These are phyloP conservation scores for Villa cingulata DNA, from an alignment of 2,888 invertebrate genomes.

Conservation along the genomic window DNA sequence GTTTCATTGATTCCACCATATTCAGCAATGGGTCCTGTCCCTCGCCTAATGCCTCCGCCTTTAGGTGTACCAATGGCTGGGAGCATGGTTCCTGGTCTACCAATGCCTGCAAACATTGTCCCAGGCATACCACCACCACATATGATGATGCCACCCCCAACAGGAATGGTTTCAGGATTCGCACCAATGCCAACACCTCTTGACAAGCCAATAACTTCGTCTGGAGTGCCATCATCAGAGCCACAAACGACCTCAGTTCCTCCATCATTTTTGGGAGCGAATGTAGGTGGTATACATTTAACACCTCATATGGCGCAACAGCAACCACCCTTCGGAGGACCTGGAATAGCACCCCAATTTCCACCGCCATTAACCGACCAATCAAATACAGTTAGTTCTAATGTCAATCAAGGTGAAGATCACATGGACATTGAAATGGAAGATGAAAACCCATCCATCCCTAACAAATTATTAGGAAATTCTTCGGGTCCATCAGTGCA, in stretches of 20 bases:
- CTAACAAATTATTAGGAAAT: conserved; percentile 10
- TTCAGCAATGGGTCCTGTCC: conserved; percentile 29
- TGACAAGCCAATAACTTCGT: conserved; percentile 23
- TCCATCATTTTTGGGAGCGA: conserved; percentile 24
- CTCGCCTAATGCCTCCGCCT: conserved; percentile 20
- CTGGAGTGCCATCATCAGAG: conserved; percentile 24
- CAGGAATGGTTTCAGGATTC: conserved; percentile 34
- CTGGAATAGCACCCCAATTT: conserved; percentile 18
- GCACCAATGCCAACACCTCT: conserved; percentile 27
- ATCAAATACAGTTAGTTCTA: conserved; percentile 10
- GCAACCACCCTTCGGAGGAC: conserved; percentile 5
- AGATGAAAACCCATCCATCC: conserved; percentile 33
- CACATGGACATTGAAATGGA: conserved; percentile 71
- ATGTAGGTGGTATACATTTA: conserved; percentile 20
- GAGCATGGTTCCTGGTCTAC: conserved; percentile 20
- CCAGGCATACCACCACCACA: conserved; percentile 37
- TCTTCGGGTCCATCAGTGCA: conserved; percentile 17
- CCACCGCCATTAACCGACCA: conserved; percentile 20
- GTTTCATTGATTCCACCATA: conserved; percentile 34
- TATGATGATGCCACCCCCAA: conserved; percentile 33
- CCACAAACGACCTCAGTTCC: conserved; percentile 25
- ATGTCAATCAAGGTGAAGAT: conserved; percentile 40
- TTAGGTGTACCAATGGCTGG: conserved; percentile 29
- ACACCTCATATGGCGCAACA: conserved; percentile 15
- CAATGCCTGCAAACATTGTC: conserved; percentile 33